Evolutionary conservation across 2,113 vertebrate species (phyloP).

Genomic region (Crocuta crocuta): DNA sequence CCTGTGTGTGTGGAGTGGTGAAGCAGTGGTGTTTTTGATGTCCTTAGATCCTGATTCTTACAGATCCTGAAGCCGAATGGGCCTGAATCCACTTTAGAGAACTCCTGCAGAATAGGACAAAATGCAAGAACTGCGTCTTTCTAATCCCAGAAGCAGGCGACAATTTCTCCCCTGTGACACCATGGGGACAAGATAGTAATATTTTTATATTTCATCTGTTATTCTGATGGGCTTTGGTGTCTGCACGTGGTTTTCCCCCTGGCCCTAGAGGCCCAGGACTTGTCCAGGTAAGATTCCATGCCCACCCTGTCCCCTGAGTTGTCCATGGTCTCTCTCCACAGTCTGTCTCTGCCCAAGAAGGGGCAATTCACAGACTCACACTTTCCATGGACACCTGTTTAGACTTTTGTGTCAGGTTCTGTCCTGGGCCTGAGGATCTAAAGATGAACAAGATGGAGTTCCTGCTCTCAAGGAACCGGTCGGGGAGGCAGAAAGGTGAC

Average conservation of each 20-base stretch:
- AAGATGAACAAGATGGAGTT: not conserved
- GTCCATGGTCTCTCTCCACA: not conserved
- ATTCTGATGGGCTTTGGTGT: not conserved
- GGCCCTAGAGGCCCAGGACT: not conserved
- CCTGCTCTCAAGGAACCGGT: not conserved
- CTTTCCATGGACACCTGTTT: not conserved
- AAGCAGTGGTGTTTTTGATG: not conserved
- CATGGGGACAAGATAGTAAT: not conserved
- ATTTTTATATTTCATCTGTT: not conserved
- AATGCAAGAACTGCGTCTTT: not conserved
- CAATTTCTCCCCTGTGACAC: not conserved
- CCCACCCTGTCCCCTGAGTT: not conserved
- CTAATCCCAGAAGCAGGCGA: not conserved
- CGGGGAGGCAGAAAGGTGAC: not conserved
- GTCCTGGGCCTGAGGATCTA: not conserved
- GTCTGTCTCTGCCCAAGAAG: not conserved
- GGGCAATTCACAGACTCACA: not conserved
- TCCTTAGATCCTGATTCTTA: not conserved
- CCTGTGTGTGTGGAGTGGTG: not conserved
- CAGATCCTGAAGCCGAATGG: not conserved
- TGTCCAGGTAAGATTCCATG: not conserved
- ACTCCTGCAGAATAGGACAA: not conserved
- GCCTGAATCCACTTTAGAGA: not conserved
- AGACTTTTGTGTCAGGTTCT: not conserved
- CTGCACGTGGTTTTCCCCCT: not conserved